A percentile compares a stretch with the other conserved stretches of the same genome.
These are phyloP conservation scores for Calliopsis andreniformis DNA, from an alignment of 1,140 invertebrate species.

Conservation along the genomic window DNA sequence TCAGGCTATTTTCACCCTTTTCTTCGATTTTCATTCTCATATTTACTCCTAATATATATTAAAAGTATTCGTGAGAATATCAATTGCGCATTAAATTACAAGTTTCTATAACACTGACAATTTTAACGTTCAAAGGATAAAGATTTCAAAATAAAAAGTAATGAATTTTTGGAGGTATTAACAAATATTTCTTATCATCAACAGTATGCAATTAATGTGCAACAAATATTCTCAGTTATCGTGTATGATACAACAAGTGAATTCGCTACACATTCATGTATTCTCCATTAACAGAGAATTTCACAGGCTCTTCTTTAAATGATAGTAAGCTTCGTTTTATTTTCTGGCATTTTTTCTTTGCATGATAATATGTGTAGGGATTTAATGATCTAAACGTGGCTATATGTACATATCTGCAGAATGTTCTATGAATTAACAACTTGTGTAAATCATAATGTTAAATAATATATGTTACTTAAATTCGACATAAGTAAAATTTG, in stretches of 20 bases:
- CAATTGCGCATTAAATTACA: conserved; percentile 35
- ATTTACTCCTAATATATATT: conserved; percentile 48
- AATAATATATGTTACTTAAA: not conserved
- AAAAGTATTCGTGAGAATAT: conserved; percentile 46
- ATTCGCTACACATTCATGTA: conserved; percentile 36
- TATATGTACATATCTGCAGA: conserved; percentile 30
- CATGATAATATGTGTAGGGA: conserved; percentile 31
- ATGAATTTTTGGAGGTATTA: no score
- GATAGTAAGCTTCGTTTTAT: conserved; percentile 36
- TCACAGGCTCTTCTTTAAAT: conserved; percentile 49
- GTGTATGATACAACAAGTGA: conserved; percentile 65
- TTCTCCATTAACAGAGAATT: conserved; percentile 47
- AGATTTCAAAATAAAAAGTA: no score
- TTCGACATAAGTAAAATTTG: not conserved
- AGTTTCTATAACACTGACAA: not conserved
- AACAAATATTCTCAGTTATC: conserved; percentile 9
- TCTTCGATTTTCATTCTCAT: conserved; percentile 1
- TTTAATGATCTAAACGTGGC: conserved; percentile 37
- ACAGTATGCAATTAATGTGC: conserved; percentile 30
- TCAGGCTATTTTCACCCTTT: not conserved
- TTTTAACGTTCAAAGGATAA: no score
- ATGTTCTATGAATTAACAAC: conserved; percentile 2
- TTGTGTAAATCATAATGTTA: conserved; percentile 2
- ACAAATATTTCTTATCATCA: no score
- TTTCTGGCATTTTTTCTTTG: not conserved